Base-by-base conservation (phyloP, 2,113 vertebrate genomes). In the Spea bombifrons region DNA sequence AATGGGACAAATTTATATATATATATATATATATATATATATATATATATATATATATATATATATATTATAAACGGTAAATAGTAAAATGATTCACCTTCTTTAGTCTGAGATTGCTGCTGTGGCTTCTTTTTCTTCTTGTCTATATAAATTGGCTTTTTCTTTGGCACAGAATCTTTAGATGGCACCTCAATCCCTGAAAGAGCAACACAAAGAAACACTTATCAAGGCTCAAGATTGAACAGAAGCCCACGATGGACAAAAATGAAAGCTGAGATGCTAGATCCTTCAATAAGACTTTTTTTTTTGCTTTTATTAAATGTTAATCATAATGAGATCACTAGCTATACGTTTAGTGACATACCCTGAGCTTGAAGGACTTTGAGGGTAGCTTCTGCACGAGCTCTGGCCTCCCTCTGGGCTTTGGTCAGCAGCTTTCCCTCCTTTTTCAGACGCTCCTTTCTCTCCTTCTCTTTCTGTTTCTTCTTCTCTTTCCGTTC, bases 401-500 rank as follows among this genome's bases (percentile, higher is more conserved):
- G 90, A 66, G 96, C 97, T 82, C 93, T 91, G 43, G 96, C 94
- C 84, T 99, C 97, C 84, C 86, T 92, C 88, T 99, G 97, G 30
- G 96, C 0, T 84, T 96, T 98, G 13, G 97, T 97, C 84, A 99
- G 87, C 61, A 96, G 94, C 55, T 99, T 99, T 30, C 97, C 97
- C 83, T 98, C 97, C 85, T 98, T 98, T 88, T 99, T 99, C 85
- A 99, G 90, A 1, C 96, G 94, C 82, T 99, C 97, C 83, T 97
- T 98, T 76, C 97, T 91, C 87, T 99, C 97, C 82, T 98, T 99
- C 84, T 98, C 97, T 88, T 98, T 99, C 88, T 94, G 97, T 78
- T 98, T 99, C 87, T 94, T 98, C 83, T 94, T 97, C 89, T 99
- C 97, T 84, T 93, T 97, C 9, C 95, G 91, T 87, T 99, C 97